Base-by-base conservation (phyloP, 1,140 invertebrate species). In the Lepidurus apus region DNA sequence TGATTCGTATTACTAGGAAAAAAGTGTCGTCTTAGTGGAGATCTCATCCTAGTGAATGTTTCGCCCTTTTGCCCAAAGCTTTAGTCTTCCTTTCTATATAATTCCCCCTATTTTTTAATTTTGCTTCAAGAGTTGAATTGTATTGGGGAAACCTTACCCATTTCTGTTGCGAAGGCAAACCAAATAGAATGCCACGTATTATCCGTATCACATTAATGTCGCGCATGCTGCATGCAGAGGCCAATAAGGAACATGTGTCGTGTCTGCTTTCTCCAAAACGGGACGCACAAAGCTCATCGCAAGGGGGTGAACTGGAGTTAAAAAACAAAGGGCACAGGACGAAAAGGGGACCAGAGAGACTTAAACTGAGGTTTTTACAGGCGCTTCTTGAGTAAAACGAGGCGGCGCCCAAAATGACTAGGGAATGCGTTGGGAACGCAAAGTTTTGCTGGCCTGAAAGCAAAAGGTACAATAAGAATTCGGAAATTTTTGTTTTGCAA, bases 361-460 rank as follows among this genome's bases (percentile, higher is more conserved):
- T 21, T 11, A 34, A 34, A 34, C 34, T 34, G 3, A 34, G 34
- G 34, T 34, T 34, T 34, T 34, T 34, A 34, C 2, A 34, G 34
- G 34, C 34, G 34, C 34, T 34, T 34, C 34, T 34, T 34, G 34
- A 34, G 34, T 34, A 34, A 34, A n/a, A 65, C 53, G 53, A 65
- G 13, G 53, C 53, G 7, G 34, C 3, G 34, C 34, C 34, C 34
- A 34, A 34, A 13, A 9, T 65, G 53, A 65, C 53, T 65, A 65
- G 5, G 53, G 53, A 11, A 65, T 65, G 53, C 53, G 53, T 21
- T 65, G 53, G 53, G 53, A 65, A n/a, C 53, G 53, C 53, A 21
- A 21, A 17, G 53, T 81, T 75, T 78, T 75, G 73, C 79, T 81
- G 77, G 42, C 53, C 75, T 21, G 78, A 75, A 42, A 65, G 47